phyloP scores from a whole-genome alignment of 1,140 invertebrate genomes.

The Ceratina australensis region DNA sequence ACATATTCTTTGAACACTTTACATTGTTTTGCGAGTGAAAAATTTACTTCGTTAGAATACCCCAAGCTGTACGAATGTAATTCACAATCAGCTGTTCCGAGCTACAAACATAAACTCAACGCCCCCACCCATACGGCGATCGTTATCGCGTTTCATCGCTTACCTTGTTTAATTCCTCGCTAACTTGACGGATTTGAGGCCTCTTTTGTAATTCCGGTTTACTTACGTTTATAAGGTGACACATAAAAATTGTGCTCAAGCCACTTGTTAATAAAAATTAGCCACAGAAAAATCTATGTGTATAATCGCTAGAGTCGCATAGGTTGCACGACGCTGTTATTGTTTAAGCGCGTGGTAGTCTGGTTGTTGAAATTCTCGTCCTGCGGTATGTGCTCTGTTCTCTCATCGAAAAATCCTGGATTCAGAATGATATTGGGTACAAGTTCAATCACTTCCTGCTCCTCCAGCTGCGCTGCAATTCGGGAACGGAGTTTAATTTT shows the following conservation, averaged over 20 bases:
- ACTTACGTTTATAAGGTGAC: conserved; percentile 59
- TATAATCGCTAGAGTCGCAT: conserved; percentile 77
- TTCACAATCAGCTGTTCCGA: conserved; percentile 9
- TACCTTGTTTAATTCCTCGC: conserved; percentile 3
- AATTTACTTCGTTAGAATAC: conserved; percentile 25
- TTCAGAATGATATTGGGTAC: conserved; percentile 94
- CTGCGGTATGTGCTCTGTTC: conserved; percentile 79
- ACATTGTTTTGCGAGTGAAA: conserved; percentile 57
- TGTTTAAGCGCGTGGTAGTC: conserved; percentile 82
- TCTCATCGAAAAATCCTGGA: conserved; percentile 87
- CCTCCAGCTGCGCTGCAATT: conserved; percentile 82
- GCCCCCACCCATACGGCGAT: conserved; percentile 24
- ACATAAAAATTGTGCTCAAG: conserved; percentile 47
- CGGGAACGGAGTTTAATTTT: conserved; percentile 78
- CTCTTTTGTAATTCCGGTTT: conserved; percentile 44
- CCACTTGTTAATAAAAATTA: conserved; percentile 52
- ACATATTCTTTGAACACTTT: conserved; percentile 67
- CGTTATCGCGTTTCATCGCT: conserved; percentile 20
- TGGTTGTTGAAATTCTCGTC: conserved; percentile 85
- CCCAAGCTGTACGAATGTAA: conserved; percentile 9
- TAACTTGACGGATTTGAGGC: conserved; percentile 47
- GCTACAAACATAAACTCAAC: background rate
- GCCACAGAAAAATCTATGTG: conserved; percentile 49
- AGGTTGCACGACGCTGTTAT: conserved; percentile 84
- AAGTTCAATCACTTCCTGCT: conserved; percentile 91